These are phyloP conservation scores for Crepidodera aurea DNA, from an alignment of 2,888 invertebrate species.

Conservation along the genomic window DNA sequence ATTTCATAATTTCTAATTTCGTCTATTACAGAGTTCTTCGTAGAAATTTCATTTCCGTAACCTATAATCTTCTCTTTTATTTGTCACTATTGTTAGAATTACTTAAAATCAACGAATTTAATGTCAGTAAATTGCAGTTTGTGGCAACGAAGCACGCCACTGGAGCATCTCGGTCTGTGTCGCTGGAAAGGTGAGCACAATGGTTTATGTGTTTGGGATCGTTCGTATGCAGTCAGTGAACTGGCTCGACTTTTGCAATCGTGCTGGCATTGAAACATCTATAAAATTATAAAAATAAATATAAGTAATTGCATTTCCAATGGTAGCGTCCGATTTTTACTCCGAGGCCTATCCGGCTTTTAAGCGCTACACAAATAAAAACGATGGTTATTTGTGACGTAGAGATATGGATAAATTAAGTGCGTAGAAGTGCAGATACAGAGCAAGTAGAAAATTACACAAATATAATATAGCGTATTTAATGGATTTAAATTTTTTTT, in stretches of 20 bases:
- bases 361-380: slow-evolving; percentile 6
- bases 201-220: slow-evolving; percentile 38
- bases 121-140: too few species aligned
- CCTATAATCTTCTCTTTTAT: too few species aligned
- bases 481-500: too few species aligned
- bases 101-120: too few species aligned
- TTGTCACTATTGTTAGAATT: too few species aligned
- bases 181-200: slow-evolving; percentile 37
- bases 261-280: slow-evolving; percentile 42
- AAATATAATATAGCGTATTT: too few species aligned
- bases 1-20: too few species aligned
- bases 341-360: slow-evolving; percentile 21
- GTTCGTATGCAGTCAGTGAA: slow-evolving; percentile 40
- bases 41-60: too few species aligned
- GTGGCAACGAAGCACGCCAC: slow-evolving; percentile 5
- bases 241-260: slow-evolving; percentile 42
- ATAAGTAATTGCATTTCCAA: slow-evolving; percentile 37
- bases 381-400: slow-evolving; percentile 5
- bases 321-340: slow-evolving; percentile 32
- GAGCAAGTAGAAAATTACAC: not conserved
- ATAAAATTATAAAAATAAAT: slow-evolving; percentile 42
- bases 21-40: too few species aligned
- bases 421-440: slow-evolving; percentile 1
- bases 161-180: slow-evolving; percentile 30
- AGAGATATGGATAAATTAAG: slow-evolving; percentile 8